Conservation (phyloP, 1,140 invertebrate species). For the Pachypeltis micranthus region DNA sequence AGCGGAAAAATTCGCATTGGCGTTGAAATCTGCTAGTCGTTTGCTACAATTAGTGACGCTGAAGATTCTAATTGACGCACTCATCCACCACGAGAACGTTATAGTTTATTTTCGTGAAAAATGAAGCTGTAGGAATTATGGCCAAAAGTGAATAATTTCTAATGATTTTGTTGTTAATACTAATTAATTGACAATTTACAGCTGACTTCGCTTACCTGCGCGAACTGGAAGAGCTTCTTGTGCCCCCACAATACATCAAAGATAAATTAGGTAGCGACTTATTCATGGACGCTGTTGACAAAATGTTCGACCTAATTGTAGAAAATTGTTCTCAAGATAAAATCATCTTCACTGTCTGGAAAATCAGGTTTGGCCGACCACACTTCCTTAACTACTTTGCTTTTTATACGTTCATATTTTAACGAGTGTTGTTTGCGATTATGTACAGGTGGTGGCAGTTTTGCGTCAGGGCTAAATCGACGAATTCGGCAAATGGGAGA, state of each 20-base stretch:
- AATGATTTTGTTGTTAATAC: too few relatives aligned
- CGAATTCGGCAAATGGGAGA: background rate
- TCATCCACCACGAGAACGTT: too few relatives aligned
- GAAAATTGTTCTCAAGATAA: background rate
- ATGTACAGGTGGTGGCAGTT: slow-evolving; percentile 7
- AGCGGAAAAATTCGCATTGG: too few relatives aligned
- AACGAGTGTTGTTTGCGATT: background rate
- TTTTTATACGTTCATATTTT: background rate
- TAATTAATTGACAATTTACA: slow-evolving; percentile 11
- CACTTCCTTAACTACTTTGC: background rate
- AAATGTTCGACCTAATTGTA: slow-evolving; percentile 10
- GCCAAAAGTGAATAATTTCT: too few relatives aligned
- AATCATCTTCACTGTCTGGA: slow-evolving; percentile 1
- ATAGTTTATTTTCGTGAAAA: too few relatives aligned
- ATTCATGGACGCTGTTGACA: slow-evolving; percentile 13
- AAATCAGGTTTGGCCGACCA: slow-evolving; percentile 16
- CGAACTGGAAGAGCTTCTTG: slow-evolving; percentile 8
- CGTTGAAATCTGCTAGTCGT: too few relatives aligned
- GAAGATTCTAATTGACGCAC: too few relatives aligned
- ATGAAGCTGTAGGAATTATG: too few relatives aligned
- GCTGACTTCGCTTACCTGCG: slow-evolving; percentile 8
- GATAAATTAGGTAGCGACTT: slow-evolving; percentile 4
- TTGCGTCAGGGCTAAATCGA: background rate
- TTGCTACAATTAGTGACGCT: too few relatives aligned
- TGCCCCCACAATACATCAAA: slow-evolving; percentile 15